A percentile compares a stretch with the other conserved stretches of the same genome.
These are phyloP conservation scores for Hydrocynus forskahlii DNA, from an alignment of 2,797 vertebrate genomes.

Conservation along the genomic window DNA sequence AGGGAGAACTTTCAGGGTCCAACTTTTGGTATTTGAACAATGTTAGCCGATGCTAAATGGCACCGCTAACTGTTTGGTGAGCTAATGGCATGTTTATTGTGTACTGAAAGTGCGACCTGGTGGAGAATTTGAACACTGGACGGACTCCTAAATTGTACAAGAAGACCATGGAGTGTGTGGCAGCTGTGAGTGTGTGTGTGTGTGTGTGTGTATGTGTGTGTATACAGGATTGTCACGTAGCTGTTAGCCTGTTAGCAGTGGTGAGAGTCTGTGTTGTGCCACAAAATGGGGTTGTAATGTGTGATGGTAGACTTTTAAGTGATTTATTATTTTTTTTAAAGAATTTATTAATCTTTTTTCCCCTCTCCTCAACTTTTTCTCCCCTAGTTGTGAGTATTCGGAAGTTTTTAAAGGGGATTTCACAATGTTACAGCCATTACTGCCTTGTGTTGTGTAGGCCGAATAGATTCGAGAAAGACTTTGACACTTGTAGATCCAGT, in stretches of 20 bases:
- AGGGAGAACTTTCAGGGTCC: background rate
- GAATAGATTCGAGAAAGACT: conserved; percentile 12
- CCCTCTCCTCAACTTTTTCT: background rate
- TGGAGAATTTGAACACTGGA: background rate
- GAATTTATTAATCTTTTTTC: background rate
- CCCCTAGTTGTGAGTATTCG: background rate
- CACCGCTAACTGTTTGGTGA: background rate
- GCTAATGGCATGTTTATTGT: background rate
- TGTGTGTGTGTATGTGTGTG: conserved; percentile 5
- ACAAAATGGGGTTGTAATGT: conserved; percentile 28
- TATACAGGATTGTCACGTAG: conserved; percentile 44
- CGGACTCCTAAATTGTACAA: background rate
- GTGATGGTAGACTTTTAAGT: conserved; percentile 27
- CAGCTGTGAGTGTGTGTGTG: background rate
- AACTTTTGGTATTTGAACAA: background rate
- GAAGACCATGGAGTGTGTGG: too few species aligned
- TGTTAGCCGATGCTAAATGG: background rate
- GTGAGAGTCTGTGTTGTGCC: conserved; percentile 35
- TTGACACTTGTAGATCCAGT: conserved; percentile 23
- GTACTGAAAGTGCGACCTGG: background rate
- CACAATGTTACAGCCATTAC: conserved; percentile 5
- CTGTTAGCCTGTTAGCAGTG: conserved; percentile 29
- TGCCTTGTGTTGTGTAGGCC: conserved; percentile 41
- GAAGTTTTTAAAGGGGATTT: background rate
- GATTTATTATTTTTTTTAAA: background rate